Conservation (phyloP, 2,113 vertebrate genomes). For the Atherinomorus stipes region DNA sequence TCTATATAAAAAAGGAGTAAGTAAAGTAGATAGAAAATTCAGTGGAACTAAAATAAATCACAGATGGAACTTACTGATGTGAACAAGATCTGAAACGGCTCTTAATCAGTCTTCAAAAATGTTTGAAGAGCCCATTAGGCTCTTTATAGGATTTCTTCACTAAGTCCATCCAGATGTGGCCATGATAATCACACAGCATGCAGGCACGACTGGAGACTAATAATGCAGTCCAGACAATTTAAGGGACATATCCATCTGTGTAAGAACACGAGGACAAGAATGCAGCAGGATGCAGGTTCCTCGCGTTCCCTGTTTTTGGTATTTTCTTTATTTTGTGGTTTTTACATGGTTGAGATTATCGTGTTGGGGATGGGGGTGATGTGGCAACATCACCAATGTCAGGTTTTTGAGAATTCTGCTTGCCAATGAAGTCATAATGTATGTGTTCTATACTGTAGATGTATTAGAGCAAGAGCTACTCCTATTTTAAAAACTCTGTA, state of each 20-base stretch:
- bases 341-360: slow-evolving; percentile 16
- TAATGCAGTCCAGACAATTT: slow-evolving; percentile 39
- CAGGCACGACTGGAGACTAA: slow-evolving; percentile 55
- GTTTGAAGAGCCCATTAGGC: slow-evolving; percentile 77
- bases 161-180: slow-evolving; percentile 82
- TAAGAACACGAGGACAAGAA: slow-evolving; percentile 34
- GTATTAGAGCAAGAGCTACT: too few species aligned
- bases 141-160: slow-evolving; percentile 80
- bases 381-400: neutral
- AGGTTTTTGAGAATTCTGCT: neutral
- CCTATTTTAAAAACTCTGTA: too few species aligned
- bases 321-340: neutral
- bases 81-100: slow-evolving; percentile 75
- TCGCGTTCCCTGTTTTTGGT: slow-evolving; percentile 3
- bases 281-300: slow-evolving; percentile 8
- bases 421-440: neutral
- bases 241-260: slow-evolving; percentile 46
- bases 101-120: slow-evolving; percentile 81
- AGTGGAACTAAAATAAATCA: slow-evolving; percentile 68
- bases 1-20: slow-evolving; percentile 36
- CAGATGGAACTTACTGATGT: slow-evolving; percentile 79
- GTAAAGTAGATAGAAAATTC: slow-evolving; percentile 54
- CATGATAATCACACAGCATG: slow-evolving; percentile 74
- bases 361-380: neutral
- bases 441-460: too few species aligned